phyloP scores from a whole-genome alignment of 2,797 vertebrate genomes.

The Apogon talboti region DNA sequence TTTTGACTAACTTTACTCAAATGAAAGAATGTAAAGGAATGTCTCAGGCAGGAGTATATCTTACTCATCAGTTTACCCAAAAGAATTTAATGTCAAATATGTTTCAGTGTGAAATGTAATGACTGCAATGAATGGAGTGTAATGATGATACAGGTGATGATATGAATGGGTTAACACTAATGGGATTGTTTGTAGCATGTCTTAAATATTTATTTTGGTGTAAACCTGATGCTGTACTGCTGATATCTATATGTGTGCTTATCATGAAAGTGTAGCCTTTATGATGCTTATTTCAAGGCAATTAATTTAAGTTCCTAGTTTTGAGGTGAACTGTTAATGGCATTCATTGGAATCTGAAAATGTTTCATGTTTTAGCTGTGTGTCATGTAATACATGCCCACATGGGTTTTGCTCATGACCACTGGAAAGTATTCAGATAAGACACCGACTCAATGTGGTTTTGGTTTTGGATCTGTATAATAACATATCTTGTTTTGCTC shows the following conservation, averaged over 20 bases:
- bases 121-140: too few species aligned
- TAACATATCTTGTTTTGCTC: constrained; percentile 3
- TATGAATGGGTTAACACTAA: constrained; percentile 67
- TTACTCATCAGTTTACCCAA: constrained; percentile 35
- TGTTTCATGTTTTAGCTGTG: constrained; percentile 9
- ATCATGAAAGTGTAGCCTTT: neutral
- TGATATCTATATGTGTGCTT: constrained; percentile 45
- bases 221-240: constrained; percentile 17
- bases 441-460: constrained; percentile 27
- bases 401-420: constrained; percentile 39
- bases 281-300: constrained; percentile 9
- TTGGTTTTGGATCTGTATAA: neutral
- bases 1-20: constrained; percentile 6
- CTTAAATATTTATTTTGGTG: constrained; percentile 69
- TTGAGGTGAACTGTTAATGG: neutral
- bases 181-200: constrained; percentile 41
- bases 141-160: neutral
- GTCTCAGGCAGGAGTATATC: constrained; percentile 18
- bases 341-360: neutral
- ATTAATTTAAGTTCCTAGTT: constrained; percentile 21
- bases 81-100: constrained; percentile 18
- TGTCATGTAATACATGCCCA: constrained; percentile 40
- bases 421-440: constrained; percentile 61
- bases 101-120: constrained; percentile 2
- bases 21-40: constrained; percentile 23